phyloP scores from a whole-genome alignment of 1,140 invertebrate species.

The Neodiprion fabricii region DNA sequence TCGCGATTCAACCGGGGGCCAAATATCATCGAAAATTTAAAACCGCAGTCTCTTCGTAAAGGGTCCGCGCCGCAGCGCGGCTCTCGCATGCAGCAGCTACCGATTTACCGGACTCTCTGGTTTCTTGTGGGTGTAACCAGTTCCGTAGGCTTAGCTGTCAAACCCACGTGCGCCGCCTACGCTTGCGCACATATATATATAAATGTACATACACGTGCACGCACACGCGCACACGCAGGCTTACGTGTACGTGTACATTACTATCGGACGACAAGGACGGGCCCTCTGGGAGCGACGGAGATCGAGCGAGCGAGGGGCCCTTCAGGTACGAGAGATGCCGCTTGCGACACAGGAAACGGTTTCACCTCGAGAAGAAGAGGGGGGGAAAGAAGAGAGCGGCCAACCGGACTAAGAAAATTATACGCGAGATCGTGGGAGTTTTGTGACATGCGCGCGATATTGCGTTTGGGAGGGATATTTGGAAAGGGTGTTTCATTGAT shows the following conservation, averaged over 20 bases:
- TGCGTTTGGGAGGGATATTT: constrained; percentile 39
- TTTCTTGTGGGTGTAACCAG: constrained; percentile 57
- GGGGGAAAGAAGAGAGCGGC: constrained; percentile 4
- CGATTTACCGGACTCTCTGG: constrained; percentile 3
- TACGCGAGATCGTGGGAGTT: constrained; percentile 34
- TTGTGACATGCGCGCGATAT: constrained; percentile 37
- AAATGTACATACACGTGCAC: not conserved
- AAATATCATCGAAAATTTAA: too few species aligned
- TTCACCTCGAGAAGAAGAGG: constrained; percentile 43
- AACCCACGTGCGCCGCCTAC: constrained; percentile 60
- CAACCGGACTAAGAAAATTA: constrained; percentile 30
- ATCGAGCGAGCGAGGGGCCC: constrained; percentile 12
- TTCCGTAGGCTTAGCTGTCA: constrained; percentile 59
- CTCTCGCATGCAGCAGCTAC: not conserved
- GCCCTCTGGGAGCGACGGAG: not conserved
- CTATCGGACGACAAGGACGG: not conserved
- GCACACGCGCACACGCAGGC: not conserved
- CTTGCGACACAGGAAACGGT: constrained; percentile 55
- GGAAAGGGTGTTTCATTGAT: not conserved
- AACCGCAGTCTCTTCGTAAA: too few species aligned
- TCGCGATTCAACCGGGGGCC: too few species aligned
- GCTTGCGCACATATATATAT: constrained; percentile 40
- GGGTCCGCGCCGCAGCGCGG: not conserved
- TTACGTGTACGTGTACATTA: constrained; percentile 39
- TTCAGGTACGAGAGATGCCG: constrained; percentile 40